These are phyloP conservation scores for Sarcoramphus papa DNA, from an alignment of 2,797 vertebrate species.

Conservation along the genomic window DNA sequence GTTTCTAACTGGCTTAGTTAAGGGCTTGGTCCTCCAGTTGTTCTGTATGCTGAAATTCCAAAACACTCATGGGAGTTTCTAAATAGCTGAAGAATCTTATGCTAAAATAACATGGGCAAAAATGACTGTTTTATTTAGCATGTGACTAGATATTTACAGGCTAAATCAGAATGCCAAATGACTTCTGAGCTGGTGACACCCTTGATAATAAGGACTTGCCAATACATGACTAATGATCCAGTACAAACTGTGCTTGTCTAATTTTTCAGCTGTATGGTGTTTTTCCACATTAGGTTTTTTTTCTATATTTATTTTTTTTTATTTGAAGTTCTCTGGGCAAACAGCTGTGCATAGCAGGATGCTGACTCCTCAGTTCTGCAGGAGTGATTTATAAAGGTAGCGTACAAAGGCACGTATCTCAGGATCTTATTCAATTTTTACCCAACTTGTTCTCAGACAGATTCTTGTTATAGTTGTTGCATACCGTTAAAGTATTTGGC, in stretches of 20 bases:
- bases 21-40: neutral
- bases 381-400: slow-evolving; percentile 53
- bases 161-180: neutral
- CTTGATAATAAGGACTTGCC: neutral
- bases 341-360: slow-evolving; percentile 45
- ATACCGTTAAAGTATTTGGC: neutral
- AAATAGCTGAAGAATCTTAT: neutral
- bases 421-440: neutral
- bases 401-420: neutral
- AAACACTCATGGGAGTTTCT: neutral
- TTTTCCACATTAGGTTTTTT: neutral
- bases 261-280: neutral
- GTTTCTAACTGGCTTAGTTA: neutral
- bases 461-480: neutral
- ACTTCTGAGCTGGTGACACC: neutral
- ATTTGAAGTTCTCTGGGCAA: slow-evolving; percentile 18
- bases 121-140: neutral
- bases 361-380: neutral
- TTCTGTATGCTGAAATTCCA: neutral
- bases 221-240: slow-evolving; percentile 17
- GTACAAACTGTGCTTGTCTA: neutral
- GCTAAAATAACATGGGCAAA: neutral
- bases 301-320: neutral
- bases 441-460: neutral
- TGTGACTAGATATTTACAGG: neutral